Percentiles rank a stretch among this genome's conserved stretches.
Evolutionary conservation across 1,140 invertebrate species (phyloP).

Genomic region (Drosophila sechellia): DNA sequence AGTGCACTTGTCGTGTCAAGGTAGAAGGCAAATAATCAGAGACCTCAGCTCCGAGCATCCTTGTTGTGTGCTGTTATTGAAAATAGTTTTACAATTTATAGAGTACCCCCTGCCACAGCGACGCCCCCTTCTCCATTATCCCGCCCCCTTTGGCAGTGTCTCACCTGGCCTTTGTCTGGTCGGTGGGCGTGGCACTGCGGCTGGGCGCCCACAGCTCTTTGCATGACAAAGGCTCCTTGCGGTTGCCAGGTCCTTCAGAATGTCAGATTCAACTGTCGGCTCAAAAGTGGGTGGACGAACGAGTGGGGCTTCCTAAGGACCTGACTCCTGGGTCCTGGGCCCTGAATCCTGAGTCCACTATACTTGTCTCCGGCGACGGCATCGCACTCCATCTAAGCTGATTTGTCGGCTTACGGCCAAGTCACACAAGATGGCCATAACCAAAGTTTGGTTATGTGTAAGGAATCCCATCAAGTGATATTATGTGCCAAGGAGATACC

Average conservation of each 20-base stretch:
- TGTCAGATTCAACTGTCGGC: slow-evolving; percentile 79
- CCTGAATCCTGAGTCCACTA: slow-evolving; percentile 10
- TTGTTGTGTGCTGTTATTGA: slow-evolving; percentile 74
- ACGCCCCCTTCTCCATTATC: slow-evolving; percentile 4
- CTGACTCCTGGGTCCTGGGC: neutral
- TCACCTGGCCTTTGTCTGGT: slow-evolving; percentile 32
- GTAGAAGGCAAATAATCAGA: slow-evolving; percentile 48
- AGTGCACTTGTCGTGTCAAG: slow-evolving; percentile 26
- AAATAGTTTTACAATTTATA: slow-evolving; percentile 82
- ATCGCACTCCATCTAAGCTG: slow-evolving; percentile 65
- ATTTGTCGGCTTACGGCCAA: slow-evolving; percentile 71
- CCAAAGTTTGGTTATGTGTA: slow-evolving; percentile 42
- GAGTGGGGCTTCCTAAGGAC: neutral
- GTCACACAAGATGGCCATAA: slow-evolving; percentile 45
- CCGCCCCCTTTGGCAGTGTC: slow-evolving; percentile 1
- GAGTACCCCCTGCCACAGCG: slow-evolving; percentile 20
- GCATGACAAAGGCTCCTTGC: slow-evolving; percentile 70
- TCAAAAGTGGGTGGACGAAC: slow-evolving; percentile 41
- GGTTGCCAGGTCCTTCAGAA: slow-evolving; percentile 70
- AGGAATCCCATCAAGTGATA: slow-evolving; percentile 33
- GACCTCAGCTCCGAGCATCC: slow-evolving; percentile 47
- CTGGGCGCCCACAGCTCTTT: slow-evolving; percentile 50
- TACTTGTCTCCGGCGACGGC: slow-evolving; percentile 20
- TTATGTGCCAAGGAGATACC: slow-evolving; percentile 13
- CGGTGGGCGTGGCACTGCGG: slow-evolving; percentile 42